Percentiles rank a stretch among this genome's conserved stretches.
Conservation (phyloP, 1,140 invertebrate species). For the Leptopilina clavipes region DNA sequence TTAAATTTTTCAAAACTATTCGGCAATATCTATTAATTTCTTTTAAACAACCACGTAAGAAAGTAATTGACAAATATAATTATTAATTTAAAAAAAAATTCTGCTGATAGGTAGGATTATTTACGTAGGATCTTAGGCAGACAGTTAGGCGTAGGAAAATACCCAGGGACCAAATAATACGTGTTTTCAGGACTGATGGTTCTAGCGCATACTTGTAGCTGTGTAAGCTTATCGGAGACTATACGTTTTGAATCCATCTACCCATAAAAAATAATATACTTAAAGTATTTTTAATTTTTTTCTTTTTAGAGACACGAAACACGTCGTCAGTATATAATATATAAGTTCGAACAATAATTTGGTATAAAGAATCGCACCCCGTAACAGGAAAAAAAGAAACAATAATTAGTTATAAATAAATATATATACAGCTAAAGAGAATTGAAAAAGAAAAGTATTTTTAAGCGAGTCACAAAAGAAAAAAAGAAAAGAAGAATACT, state of each 20-base stretch:
- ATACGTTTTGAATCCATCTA: constrained; percentile 46
- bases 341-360: not conserved
- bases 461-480: constrained; percentile 15
- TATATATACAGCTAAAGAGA: constrained; percentile 2
- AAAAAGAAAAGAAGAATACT: constrained; percentile 23
- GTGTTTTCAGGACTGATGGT: constrained; percentile 68
- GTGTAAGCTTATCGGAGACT: constrained; percentile 58
- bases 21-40: too few relatives aligned
- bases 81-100: constrained; percentile 28
- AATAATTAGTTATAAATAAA: not conserved
- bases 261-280: not conserved
- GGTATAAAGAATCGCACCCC: not conserved
- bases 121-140: constrained; percentile 57
- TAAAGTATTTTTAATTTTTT: constrained; percentile 34
- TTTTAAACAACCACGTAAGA: too few relatives aligned
- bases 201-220: constrained; percentile 69
- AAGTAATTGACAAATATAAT: too few relatives aligned
- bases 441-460: constrained; percentile 3
- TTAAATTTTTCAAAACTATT: too few relatives aligned
- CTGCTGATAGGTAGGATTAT: constrained; percentile 56
- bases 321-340: not conserved
- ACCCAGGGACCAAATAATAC: constrained; percentile 70
- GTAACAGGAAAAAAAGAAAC: not conserved
- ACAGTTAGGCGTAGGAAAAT: constrained; percentile 55
- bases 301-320: not conserved